Conservation (phyloP, 2,888 invertebrate species). For the Leptogaster cylindrica region DNA sequence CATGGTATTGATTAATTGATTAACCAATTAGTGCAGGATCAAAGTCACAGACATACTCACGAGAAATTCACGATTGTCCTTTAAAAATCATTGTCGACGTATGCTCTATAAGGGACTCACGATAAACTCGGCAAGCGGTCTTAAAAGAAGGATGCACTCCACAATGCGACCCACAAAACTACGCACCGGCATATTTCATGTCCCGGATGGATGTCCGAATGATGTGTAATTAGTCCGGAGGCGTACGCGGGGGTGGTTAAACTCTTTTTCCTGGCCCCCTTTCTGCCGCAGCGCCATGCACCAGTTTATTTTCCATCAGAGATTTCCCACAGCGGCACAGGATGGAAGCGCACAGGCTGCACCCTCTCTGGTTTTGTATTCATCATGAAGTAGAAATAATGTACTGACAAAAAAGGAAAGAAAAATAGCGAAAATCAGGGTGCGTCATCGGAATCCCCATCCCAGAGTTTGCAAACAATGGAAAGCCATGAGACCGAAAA, state of each 20-base stretch:
- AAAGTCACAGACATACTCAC: background rate
- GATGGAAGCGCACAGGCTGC: conserved; percentile 18
- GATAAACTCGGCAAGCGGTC: conserved; percentile 7
- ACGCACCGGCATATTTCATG: conserved; percentile 27
- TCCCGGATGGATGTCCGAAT: conserved; percentile 37
- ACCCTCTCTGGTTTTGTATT: conserved; percentile 37
- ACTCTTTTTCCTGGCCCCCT: conserved; percentile 12
- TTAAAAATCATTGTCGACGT: background rate
- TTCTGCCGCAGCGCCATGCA: conserved; percentile 27
- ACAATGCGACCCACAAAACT: conserved; percentile 32
- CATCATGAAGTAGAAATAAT: conserved; percentile 33
- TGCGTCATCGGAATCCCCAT: conserved; percentile 36
- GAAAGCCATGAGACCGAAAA: conserved; percentile 37
- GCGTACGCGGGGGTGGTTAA: background rate
- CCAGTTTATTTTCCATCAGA: conserved; percentile 36
- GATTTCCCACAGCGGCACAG: conserved; percentile 24
- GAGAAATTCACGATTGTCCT: background rate
- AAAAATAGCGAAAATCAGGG: conserved; percentile 39
- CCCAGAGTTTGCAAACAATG: conserved; percentile 25
- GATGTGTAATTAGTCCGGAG: conserved; percentile 36
- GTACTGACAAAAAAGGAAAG: conserved; percentile 37
- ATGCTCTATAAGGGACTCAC: background rate
- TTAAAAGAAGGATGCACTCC: background rate
- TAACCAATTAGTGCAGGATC: background rate
- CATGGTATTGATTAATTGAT: conserved; percentile 27